Evolutionary conservation across 1,140 invertebrate species (phyloP).

Genomic region (Apolygus lucorum): DNA sequence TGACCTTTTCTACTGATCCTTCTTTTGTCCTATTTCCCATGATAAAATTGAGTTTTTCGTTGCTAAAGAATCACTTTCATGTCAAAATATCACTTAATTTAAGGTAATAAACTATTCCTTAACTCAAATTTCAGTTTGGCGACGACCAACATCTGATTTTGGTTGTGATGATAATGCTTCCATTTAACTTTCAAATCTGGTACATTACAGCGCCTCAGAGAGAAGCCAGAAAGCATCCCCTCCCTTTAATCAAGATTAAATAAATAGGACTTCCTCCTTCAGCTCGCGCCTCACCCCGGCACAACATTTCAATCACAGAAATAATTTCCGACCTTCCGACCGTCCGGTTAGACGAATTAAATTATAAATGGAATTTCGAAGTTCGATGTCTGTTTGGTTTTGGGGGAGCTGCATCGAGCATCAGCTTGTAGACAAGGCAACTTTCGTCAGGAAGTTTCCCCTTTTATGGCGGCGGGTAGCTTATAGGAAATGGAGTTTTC

Average conservation of each 20-base stretch:
- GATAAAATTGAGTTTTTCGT: too few relatives aligned
- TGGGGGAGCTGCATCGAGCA: not conserved
- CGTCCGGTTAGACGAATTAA: conserved; percentile 9
- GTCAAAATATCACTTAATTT: too few relatives aligned
- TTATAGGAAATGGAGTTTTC: conserved; percentile 12
- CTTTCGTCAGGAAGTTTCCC: not conserved
- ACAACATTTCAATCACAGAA: conserved; percentile 4
- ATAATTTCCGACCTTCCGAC: not conserved
- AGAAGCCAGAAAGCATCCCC: too few relatives aligned
- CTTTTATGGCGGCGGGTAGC: not conserved
- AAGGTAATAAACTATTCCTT: too few relatives aligned
- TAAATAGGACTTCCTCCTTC: not conserved
- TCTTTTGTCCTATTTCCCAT: too few relatives aligned
- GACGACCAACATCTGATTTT: too few relatives aligned
- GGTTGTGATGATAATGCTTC: too few relatives aligned
- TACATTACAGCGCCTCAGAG: too few relatives aligned
- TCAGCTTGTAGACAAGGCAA: not conserved
- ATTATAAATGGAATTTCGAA: not conserved
- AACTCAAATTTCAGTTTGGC: too few relatives aligned
- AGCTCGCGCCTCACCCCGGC: not conserved
- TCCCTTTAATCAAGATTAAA: conserved; percentile 2
- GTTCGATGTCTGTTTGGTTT: not conserved
- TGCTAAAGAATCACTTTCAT: too few relatives aligned
- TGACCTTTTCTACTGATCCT: too few relatives aligned
- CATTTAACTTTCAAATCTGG: too few relatives aligned